phyloP scores from a whole-genome alignment of 2,888 invertebrate species.

The Oxytorus armatus region DNA sequence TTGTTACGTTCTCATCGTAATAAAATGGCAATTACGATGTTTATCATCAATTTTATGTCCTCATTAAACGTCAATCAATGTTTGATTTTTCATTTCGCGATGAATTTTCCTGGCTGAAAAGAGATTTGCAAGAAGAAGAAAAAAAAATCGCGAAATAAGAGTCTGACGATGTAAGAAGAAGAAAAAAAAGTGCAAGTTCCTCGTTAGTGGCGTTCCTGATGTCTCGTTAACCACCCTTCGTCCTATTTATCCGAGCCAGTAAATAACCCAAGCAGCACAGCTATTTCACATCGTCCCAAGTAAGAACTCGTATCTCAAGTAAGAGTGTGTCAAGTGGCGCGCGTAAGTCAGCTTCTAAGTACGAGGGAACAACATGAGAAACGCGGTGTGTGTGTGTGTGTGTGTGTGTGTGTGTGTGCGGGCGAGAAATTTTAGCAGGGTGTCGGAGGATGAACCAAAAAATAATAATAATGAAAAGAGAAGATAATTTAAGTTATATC shows the following conservation, averaged over 20 bases:
- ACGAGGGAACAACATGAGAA: slow-evolving; percentile 21
- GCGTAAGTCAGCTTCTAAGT: slow-evolving; percentile 75
- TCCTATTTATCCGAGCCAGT: slow-evolving; percentile 42
- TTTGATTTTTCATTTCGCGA: not conserved
- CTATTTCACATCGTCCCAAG: slow-evolving; percentile 20
- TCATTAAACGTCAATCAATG: not conserved
- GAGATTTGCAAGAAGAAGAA: not conserved
- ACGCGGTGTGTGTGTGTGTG: not conserved
- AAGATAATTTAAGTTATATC: slow-evolving; percentile 26
- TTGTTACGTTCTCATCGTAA: no score
- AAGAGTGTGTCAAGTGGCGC: slow-evolving; percentile 81
- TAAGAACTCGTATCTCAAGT: not conserved
- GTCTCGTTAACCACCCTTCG: slow-evolving; percentile 60
- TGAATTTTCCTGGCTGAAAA: slow-evolving; percentile 1
- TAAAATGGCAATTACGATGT: no score
- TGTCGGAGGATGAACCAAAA: not conserved
- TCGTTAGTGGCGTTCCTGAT: slow-evolving; percentile 60
- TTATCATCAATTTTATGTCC: no score
- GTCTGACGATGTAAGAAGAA: not conserved
- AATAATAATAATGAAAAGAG: not conserved
- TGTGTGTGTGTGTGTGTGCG: not conserved
- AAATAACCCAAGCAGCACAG: slow-evolving; percentile 29
- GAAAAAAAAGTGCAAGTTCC: not conserved
- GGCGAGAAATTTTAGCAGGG: slow-evolving; percentile 23
- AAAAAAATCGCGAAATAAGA: slow-evolving; percentile 3